A percentile compares a stretch with the other conserved stretches of the same genome.
Conservation (phyloP, 2,888 invertebrate species). For the Eubasilissa splendida region DNA sequence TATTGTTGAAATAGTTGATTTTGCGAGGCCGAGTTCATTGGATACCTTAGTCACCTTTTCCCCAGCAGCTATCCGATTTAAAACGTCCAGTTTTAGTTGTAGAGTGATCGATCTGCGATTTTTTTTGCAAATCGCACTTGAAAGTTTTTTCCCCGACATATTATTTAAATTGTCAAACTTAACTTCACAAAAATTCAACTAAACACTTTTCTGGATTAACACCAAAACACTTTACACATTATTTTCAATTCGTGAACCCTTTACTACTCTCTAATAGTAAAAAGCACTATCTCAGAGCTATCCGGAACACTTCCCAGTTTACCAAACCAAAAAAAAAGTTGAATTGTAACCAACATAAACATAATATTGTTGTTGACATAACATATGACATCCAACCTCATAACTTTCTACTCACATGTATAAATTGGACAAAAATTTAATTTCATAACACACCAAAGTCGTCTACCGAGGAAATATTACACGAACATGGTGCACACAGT, state of each 20-base stretch:
- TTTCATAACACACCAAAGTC: too few relatives aligned
- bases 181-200: neutral
- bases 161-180: neutral
- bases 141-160: conserved; percentile 9
- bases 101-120: conserved; percentile 23
- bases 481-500: too few relatives aligned
- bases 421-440: too few relatives aligned
- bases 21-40: conserved; percentile 15
- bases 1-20: conserved; percentile 6
- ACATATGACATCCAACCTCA: neutral
- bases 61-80: conserved; percentile 20
- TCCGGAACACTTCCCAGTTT: conserved; percentile 9
- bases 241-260: too few relatives aligned
- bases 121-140: neutral
- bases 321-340: neutral
- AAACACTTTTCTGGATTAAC: too few relatives aligned
- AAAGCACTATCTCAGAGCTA: neutral
- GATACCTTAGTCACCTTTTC: neutral
- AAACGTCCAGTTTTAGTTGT: conserved; percentile 26
- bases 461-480: too few relatives aligned
- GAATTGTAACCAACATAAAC: neutral
- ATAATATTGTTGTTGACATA: neutral
- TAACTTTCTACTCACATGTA: neutral
- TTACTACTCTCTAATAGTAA: too few relatives aligned
- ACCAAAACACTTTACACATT: too few relatives aligned